Base-by-base conservation (phyloP, 2,797 vertebrate species). In the Takifugu rubripes region DNA sequence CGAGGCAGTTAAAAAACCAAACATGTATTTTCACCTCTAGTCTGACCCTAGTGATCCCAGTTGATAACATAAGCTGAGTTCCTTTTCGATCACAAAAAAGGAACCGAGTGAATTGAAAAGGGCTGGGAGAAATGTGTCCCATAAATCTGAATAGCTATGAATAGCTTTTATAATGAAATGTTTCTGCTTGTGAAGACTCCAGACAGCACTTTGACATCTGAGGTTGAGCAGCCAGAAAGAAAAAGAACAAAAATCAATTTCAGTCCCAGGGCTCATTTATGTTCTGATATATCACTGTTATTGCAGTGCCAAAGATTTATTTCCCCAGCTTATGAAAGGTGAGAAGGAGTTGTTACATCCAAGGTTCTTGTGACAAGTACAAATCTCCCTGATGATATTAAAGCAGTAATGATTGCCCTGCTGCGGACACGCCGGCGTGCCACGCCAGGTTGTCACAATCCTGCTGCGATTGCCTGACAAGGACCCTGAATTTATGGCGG, bases 301-400 rank as follows among this genome's bases (percentile, higher is more conserved):
- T 80, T 74, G 53, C 64, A 12, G 64, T 26, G 42, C 48, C 45
- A 50, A 64, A 79, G 74, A 82, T 86, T 82, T 75, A 89, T 85
- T 42, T 68, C 27, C 24, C 12, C 50, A 12, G 46, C 80, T 86
- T 83, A 83, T 86, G 79, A 84, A 44, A 12, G 0, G 65, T 56
- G 67, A 69, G 61, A 79, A 77, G 66, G 53, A 43, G 75, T 78
- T 60, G 64, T 68, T 81, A 43, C 65, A 70, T 75, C 61, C 74
- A 78, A 68, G 67, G 63, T 77, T 63, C 58, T 54, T n/a, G 56
- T 85, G 89, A 90, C 90, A 87, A 81, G 83, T 80, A 90, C 88
- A 90, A 90, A 90, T 90, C 86, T 80, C 82, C 64, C 67, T 75
- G 73, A 85, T 88, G 86, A 83, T 88, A 87, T 89, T 90, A 90